A percentile compares a stretch with the other conserved stretches of the same genome.
phyloP scores from a whole-genome alignment of 2,888 invertebrate species.

The Eupithecia tripunctaria region DNA sequence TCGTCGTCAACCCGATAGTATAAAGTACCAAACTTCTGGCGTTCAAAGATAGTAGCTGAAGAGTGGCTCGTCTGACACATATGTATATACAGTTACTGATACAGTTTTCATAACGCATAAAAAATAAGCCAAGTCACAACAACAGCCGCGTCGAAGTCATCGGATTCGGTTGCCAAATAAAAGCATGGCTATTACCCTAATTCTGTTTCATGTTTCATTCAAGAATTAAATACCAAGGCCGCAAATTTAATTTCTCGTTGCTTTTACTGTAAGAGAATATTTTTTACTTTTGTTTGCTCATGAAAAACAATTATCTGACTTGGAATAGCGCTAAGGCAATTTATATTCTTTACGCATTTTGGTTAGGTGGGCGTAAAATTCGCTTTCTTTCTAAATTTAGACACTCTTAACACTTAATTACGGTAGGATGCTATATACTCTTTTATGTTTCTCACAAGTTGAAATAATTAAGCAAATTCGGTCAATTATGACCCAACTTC shows the following conservation, averaged over 20 bases:
- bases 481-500: no score
- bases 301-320: slow-evolving; percentile 30
- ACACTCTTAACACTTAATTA: background rate
- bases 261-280: slow-evolving; percentile 24
- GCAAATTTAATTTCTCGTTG: slow-evolving; percentile 35
- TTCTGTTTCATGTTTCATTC: slow-evolving; percentile 40
- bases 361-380: slow-evolving; percentile 14
- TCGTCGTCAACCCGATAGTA: background rate
- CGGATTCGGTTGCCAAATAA: slow-evolving; percentile 28
- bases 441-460: background rate
- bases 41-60: background rate
- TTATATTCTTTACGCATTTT: slow-evolving; percentile 28
- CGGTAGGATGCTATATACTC: background rate
- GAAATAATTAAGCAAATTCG: background rate
- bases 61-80: slow-evolving; percentile 2
- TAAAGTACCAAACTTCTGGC: background rate
- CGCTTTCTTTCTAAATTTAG: slow-evolving; percentile 13
- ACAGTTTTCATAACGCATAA: slow-evolving; percentile 35
- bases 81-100: slow-evolving; percentile 32
- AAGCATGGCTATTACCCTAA: slow-evolving; percentile 29
- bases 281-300: slow-evolving; percentile 36
- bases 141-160: slow-evolving; percentile 23
- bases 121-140: slow-evolving; percentile 34
- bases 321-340: slow-evolving; percentile 26
- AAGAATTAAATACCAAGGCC: slow-evolving; percentile 42